A percentile compares a stretch with the other conserved stretches of the same genome.
Evolutionary conservation across 1,140 invertebrate species (phyloP).

Genomic region (Panagrolaimus sp.): DNA sequence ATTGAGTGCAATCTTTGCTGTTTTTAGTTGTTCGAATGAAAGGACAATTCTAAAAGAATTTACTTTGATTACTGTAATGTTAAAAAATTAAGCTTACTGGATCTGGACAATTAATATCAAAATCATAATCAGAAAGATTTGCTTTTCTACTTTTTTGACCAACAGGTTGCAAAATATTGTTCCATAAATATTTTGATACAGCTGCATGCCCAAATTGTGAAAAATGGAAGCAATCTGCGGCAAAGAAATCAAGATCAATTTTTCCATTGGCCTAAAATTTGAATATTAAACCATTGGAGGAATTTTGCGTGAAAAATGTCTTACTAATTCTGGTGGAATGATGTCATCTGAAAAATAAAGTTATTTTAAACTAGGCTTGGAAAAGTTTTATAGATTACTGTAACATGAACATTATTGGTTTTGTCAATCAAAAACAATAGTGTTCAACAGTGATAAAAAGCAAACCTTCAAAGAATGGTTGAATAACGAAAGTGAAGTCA

Average conservation of each 20-base stretch:
- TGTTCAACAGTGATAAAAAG: too few relatives aligned
- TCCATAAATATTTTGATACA: constrained; percentile 71
- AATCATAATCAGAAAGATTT: constrained; percentile 30
- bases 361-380: too few relatives aligned
- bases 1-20: constrained; percentile 2
- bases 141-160: constrained; percentile 66
- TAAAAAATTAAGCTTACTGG: not conserved
- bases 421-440: too few relatives aligned
- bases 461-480: constrained; percentile 53
- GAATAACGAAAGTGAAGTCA: constrained; percentile 62
- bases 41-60: not conserved
- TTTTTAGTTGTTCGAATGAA: constrained; percentile 15
- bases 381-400: too few relatives aligned
- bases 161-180: constrained; percentile 71
- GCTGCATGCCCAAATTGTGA: constrained; percentile 67
- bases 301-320: not conserved
- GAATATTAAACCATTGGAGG: constrained; percentile 6
- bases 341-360: constrained; percentile 7
- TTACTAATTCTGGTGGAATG: constrained; percentile 34
- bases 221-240: constrained; percentile 71
- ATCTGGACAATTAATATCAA: constrained; percentile 34
- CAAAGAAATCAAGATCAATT: constrained; percentile 66
- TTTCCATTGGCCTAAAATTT: constrained; percentile 48
- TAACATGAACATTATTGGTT: too few relatives aligned
- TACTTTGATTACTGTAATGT: too few relatives aligned